Evolutionary conservation across 2,113 vertebrate species (phyloP).

Genomic region (Nannobrachium achirus): DNA sequence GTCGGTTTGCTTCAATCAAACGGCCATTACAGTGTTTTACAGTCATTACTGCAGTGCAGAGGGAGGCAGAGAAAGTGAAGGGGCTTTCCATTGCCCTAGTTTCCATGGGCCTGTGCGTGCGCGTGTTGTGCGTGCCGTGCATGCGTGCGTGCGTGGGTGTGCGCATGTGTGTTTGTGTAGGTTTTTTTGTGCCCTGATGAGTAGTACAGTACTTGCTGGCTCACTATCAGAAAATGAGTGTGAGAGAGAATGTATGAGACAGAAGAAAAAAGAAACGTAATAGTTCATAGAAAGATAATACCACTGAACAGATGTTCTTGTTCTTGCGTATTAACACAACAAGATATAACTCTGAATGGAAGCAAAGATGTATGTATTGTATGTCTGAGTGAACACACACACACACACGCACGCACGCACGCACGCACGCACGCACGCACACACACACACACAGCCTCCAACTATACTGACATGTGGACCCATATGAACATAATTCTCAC

Average conservation of each 20-base stretch:
- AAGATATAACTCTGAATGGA: too few relatives aligned
- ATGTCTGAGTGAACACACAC: not conserved
- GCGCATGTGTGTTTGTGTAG: not conserved
- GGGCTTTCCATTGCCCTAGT: constrained; percentile 57
- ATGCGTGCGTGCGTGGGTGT: not conserved
- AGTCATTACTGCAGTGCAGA: too few relatives aligned
- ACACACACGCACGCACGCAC: too few relatives aligned
- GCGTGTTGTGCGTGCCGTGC: not conserved
- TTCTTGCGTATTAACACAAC: too few relatives aligned
- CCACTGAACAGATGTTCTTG: too few relatives aligned
- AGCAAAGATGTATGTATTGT: not conserved
- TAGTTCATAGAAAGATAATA: too few relatives aligned
- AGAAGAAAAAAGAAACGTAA: too few relatives aligned
- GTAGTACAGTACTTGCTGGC: constrained; percentile 28
- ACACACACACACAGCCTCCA: too few relatives aligned
- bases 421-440: too few relatives aligned
- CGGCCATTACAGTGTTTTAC: not conserved
- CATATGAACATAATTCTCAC: constrained; percentile 38
- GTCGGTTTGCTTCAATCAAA: constrained; percentile 5
- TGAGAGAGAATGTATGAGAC: not conserved
- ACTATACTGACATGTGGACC: not conserved
- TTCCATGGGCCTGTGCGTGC: constrained; percentile 24
- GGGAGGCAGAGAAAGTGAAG: constrained; percentile 22
- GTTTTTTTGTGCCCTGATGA: not conserved
- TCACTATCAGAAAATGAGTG: constrained; percentile 7